These are phyloP conservation scores for Apogon hyalosoma DNA, from an alignment of 2,797 vertebrate genomes.

Conservation along the genomic window DNA sequence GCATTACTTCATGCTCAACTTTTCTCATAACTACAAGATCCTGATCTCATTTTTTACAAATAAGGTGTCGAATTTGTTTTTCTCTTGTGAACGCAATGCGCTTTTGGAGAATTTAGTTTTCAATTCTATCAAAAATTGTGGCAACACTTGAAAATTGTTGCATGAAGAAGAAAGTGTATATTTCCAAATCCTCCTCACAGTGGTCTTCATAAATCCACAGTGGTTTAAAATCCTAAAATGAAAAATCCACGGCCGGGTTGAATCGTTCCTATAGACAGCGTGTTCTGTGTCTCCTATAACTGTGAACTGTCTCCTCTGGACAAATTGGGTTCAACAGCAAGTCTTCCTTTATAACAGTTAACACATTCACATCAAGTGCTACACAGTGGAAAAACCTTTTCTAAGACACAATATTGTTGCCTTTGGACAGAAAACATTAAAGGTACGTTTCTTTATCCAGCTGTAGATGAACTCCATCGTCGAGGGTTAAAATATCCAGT, in stretches of 20 bases:
- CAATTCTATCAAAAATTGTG: background rate
- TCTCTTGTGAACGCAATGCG: no score
- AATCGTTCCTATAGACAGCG: background rate
- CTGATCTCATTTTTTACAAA: no score
- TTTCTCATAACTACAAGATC: no score
- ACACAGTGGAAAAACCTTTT: background rate
- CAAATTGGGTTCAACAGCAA: slow-evolving; percentile 10
- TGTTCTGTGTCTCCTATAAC: slow-evolving; percentile 2
- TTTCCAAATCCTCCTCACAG: background rate
- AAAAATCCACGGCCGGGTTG: background rate
- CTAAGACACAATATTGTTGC: background rate
- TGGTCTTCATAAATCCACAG: slow-evolving; percentile 2
- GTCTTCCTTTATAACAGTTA: slow-evolving; percentile 46
- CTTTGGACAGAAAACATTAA: slow-evolving; percentile 11
- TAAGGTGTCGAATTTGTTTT: no score
- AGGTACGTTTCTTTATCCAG: slow-evolving; percentile 12
- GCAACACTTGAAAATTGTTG: background rate
- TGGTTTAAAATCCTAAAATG: slow-evolving; percentile 27
- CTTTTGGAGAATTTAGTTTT: no score
- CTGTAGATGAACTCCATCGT: slow-evolving; percentile 10
- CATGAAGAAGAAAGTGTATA: background rate
- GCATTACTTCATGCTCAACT: no score
- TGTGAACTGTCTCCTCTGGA: slow-evolving; percentile 22
- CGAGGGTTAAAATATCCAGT: background rate
- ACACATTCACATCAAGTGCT: slow-evolving; percentile 26